Base-by-base conservation (phyloP, 2,113 vertebrate species). In the Mohoua ochrocephala region DNA sequence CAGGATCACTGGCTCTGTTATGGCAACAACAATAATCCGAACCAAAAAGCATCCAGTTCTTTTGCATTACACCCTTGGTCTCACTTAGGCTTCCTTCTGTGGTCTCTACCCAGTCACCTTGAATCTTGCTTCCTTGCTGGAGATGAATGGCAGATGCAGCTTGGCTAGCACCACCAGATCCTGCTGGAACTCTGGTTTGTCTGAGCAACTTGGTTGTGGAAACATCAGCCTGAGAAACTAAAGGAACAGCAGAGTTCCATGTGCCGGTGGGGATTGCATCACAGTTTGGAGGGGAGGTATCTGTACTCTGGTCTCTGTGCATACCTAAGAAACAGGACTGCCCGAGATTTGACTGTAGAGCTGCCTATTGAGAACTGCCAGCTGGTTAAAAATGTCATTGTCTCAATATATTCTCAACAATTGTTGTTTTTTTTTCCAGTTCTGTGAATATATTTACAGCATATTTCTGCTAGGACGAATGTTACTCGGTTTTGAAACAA, bases 271-370 rank as follows among this genome's bases (percentile, higher is more conserved):
- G 18, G 37, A 44, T 8, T 41, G 8, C n/a, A 39, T 22, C 69
- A 53, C 31, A 0, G 1, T 69, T 86, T 3, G 2, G 31, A 41
- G 20, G 11, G 15, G 23, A 17, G 42, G 3, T 26, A 15, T 31
- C 31, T 64, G 28, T 33, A 24, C 19, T 47, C 24, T 45, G 16
- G 15, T 81, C 54, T 27, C 44, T 53, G 11, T 31, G 56, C 11
- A 41, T 18, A 37, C 13, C 7, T 26, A 47, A 75, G 68, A 60
- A 91, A 31, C 47, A 47, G 35, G 24, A 28, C 24, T 65, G 28
- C 15, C n/a, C 11, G 30, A 78, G 35, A 21, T 59, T 41, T 56
- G 24, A 47, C 24, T 33, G 28, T 44, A 44, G 19, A 71, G 9
- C 8, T 89, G 64, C 54, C 15, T 60, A 19, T 26, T 37, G 33